Evolutionary conservation across 1,140 invertebrate genomes (phyloP), one percentile per base, ranked within the genome.

Genomic region (Philotrypesis tridentata): DNA sequence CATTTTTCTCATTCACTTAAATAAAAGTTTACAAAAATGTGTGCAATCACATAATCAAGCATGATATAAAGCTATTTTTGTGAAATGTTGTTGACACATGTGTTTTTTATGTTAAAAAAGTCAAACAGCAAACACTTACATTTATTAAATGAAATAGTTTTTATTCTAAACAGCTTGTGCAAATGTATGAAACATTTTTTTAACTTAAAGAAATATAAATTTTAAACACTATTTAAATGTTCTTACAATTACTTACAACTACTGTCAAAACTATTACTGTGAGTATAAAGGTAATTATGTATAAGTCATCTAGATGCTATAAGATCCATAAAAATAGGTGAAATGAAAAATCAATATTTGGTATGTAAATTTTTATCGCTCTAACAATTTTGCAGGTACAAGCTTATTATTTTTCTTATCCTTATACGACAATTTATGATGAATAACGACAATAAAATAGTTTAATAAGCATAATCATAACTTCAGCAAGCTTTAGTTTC

Each of bases 301-400:
- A n/a, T 1, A 55, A 55, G 48, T 21, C 7, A n/a, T 5, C 48
- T 21, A 43, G 37, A 40, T 37, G 43, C 6, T 7, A 55, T 6
- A 4, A 55, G 21, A 55, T 21, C n/a, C 6, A n/a, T 55, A 6
- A 55, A 55, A 55, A 55, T 55, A 67, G 63, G 63, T n/a, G 37
- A 83, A 73, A 27, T 25, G 76, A 29, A 61, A 40, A 73, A 67
- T 40, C 37, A 14, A 27, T 60, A 67, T 75, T 43, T 73, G 60
- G 60, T 43, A 61, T 61, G 12, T 27, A 81, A 73, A 73, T 37
- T 73, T 73, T 73, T 73, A 73, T 73, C 43, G 23, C 40, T 43
- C 40, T 27, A 73, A 73, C 71, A 73, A 76, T 70, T 80, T 82
- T 76, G 73, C 80, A 76, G 63, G 80, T 82, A 82, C 80, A 82